Evolutionary conservation across 2,888 invertebrate genomes (phyloP), one percentile per base, ranked within the genome.

Genomic region (Drosophila kokeensis): DNA sequence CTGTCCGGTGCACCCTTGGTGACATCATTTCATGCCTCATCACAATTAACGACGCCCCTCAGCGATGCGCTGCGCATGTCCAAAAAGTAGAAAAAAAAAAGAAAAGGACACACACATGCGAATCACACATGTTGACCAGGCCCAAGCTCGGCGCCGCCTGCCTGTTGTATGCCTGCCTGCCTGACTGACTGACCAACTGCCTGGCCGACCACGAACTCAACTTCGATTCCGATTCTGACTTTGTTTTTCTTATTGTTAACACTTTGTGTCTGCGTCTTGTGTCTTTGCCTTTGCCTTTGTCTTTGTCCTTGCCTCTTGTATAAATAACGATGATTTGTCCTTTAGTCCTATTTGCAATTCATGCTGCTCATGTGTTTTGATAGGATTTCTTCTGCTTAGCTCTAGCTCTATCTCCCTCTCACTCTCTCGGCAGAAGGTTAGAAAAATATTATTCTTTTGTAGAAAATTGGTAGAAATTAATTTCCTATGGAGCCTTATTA

Each of bases 1-100:
- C 87, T 79, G 78, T 69, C 73, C 61, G 69, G n/a, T 32, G 38
- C 40, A 73, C 70, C 66, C 62, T 85, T 81, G 86, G 91, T 90
- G 91, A 91, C 88, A 92, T 92, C 89, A 87, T 91, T 92, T 91
- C 88, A 91, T 85, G 91, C 82, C 82, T 91, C 91, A 91, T 92
- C 87, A 91, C 66, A 81, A 83, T 82, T 80, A 89, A 86, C 63
- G 82, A 89, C 85, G 73, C 83, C 87, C 79, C 58, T 42, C 74
- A 54, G 76, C 29, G 79, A 55, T 73, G 50, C 64, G 54, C 62
- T 30, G 57, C 57, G 57, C 42, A 57, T 57, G 57, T 30, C 57
- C 57, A 21, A 29, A 50, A 50, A 52, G 52, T 34, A 29, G 8
- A 24, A 45, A 45, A 38, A 52, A 36, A 38, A 40, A 38, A 29